These are phyloP conservation scores for Idaea dimidiata DNA, from an alignment of 2,888 invertebrate genomes.

Conservation along the genomic window DNA sequence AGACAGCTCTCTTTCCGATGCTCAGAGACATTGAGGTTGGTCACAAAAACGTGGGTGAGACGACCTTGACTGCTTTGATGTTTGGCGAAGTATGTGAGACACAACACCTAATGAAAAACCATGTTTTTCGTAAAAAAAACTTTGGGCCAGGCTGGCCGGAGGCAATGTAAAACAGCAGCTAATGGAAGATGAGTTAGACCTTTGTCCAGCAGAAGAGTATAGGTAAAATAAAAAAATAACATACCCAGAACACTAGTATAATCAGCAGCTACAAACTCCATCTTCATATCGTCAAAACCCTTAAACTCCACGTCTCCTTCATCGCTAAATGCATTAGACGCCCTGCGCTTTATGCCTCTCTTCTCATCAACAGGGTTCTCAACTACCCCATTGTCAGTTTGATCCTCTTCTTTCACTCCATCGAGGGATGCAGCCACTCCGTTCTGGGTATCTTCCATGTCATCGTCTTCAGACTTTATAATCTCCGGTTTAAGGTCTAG, in stretches of 20 bases:
- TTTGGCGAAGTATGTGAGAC: too few relatives aligned
- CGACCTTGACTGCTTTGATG: neutral
- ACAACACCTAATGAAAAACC: too few relatives aligned
- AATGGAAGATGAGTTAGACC: too few relatives aligned
- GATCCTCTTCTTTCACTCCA: constrained; percentile 17
- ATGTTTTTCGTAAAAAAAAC: too few relatives aligned
- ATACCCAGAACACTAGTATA: constrained; percentile 59
- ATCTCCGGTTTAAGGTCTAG: constrained; percentile 8
- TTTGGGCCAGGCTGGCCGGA: too few relatives aligned
- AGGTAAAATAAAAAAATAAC: constrained; percentile 23
- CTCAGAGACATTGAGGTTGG: too few relatives aligned
- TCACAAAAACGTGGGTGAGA: neutral
- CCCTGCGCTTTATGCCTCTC: constrained; percentile 61
- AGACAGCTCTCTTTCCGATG: too few relatives aligned
- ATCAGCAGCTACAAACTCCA: constrained; percentile 39
- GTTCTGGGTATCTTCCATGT: constrained; percentile 19
- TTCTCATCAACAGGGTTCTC: constrained; percentile 32
- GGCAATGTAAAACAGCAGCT: too few relatives aligned
- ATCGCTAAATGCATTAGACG: constrained; percentile 63
- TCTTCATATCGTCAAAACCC: constrained; percentile 55
- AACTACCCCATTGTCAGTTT: constrained; percentile 20
- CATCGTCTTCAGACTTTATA: neutral
- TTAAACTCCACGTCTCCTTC: constrained; percentile 55
- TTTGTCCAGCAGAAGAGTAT: neutral
- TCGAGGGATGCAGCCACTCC: constrained; percentile 12